Base-by-base conservation (phyloP, 2,888 invertebrate species). In the Sarcophaga rosellei region DNA sequence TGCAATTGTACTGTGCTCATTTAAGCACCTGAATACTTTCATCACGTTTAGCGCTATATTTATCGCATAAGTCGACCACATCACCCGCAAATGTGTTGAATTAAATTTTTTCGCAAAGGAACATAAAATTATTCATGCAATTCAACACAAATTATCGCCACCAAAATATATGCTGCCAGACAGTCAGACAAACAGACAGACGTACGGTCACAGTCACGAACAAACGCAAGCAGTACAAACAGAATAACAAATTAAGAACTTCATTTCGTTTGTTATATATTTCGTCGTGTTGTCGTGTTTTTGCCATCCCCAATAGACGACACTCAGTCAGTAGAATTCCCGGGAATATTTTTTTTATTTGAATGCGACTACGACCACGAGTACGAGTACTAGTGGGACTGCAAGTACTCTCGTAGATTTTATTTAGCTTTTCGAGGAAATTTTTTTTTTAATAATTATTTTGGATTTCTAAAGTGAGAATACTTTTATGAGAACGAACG, bases 51-150 rank as follows among this genome's bases (percentile, higher is more conserved):
- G 35, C 10, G 35, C 35, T 35, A 1, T 2, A 1, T 10, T 1
- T 35, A 0, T 35, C 10, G 35, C 35, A 8, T 35, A 35, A 35
- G 35, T 35, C 35, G 35, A 35, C 35, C 35, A 10, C 8, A 35
- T 35, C 10, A 35, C 0, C 35, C 35, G 35, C 35, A 35, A 35
- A 8, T 35, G 35, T 35, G 35, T 35, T 35, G 35, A 35, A 35
- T 35, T 35, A 35, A 35, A 35, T 35, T 10, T 35, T 10, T 35
- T 35, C 35, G 35, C 35, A 35, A 35, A 10, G n/a, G 15, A 57
- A 66, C 35, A 66, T 44, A 35, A 47, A 74, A 75, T 76, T 76
- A 74, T 86, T 83, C 77, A 75, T 86, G 81, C 72, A 84, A 80
- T 63, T 35, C 20, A 20, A 35, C 44, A 45, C 35, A 70, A 77